phyloP scores from a whole-genome alignment of 2,113 vertebrate species.

The Bos indicus region DNA sequence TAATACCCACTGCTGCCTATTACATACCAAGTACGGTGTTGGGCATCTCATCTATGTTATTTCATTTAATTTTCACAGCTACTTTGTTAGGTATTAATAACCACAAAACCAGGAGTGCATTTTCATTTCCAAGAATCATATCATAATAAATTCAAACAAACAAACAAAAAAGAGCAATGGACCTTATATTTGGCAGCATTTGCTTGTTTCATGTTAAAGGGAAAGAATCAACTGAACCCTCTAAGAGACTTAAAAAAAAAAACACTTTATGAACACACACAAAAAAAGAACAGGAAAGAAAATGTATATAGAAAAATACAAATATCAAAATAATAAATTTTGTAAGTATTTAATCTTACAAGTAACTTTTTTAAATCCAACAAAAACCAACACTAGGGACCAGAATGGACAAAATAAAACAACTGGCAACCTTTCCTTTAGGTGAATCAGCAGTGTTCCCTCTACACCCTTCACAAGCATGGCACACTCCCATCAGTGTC shows the following conservation, averaged over 20 bases:
- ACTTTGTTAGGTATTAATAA: neutral
- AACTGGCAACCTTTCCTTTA: neutral
- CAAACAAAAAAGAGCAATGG: neutral
- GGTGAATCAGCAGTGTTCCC: neutral
- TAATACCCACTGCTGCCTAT: slow-evolving; percentile 35
- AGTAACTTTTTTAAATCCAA: slow-evolving; percentile 14
- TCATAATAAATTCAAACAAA: slow-evolving; percentile 38
- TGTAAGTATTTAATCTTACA: neutral
- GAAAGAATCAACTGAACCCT: slow-evolving; percentile 14
- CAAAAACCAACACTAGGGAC: neutral
- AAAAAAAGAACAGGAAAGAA: neutral
- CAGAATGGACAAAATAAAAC: neutral
- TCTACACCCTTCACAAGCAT: neutral
- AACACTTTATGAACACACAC: neutral
- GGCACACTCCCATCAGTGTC: neutral
- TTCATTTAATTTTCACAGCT: slow-evolving; percentile 44
- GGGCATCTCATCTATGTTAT: slow-evolving; percentile 19
- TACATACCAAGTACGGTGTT: neutral
- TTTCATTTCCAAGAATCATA: slow-evolving; percentile 42
- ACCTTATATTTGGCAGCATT: slow-evolving; percentile 11
- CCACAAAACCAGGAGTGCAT: neutral
- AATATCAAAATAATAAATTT: neutral
- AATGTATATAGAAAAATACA: slow-evolving; percentile 19
- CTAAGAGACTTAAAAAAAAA: neutral
- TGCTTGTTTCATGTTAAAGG: slow-evolving; percentile 32